Base-by-base conservation (phyloP, 2,797 vertebrate species). In the Glossophaga mutica region DNA sequence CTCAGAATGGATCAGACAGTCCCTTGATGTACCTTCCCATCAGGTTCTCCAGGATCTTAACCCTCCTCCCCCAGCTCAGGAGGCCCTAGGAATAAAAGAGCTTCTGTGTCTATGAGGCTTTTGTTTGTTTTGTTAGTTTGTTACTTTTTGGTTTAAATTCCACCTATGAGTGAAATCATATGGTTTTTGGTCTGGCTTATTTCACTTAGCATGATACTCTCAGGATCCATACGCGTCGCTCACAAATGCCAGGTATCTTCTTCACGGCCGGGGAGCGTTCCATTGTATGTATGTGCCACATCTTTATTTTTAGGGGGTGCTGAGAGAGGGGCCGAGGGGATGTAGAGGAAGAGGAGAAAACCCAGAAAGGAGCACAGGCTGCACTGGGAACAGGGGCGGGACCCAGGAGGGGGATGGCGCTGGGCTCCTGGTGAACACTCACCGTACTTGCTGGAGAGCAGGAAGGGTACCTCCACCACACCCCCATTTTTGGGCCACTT, bases 371-470 rank as follows among this genome's bases (percentile, higher is more conserved):
- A 46, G 39, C n/a, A 42, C 12, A 2, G 1, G 22, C 46, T 26
- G 9, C 34, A 2, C 0, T 2, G 16, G 15, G 70, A 52, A 22
- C 4, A 52, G 29, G 37, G 7, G 2, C 0, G 1, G 7, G 5
- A 15, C 39, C 26, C 34, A 9, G 77, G 52, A 29, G 2, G 34
- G 7, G 70, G 37, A 3, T 18, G 2, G 59, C 32, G 2, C 81
- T 6, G 57, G 0, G 34, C 46, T 50, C 46, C 48, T 1, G 5
- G 67, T 0, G 1, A 15, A 2, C 4, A 79, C 98, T 97, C 77
- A 98, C 98, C 94, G 0, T 98, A 98, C 48, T 91, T 93, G 26
- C 87, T 71, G 50, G 98, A 98, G 46, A 98, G 73, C 10, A 97
- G 65, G 42, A 98, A 98, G 34, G 98, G 98, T 18, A 98, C 93